Conservation (phyloP, 2,113 vertebrate species). For the Oryctolagus cuniculus region mOryCun1.1 NC_091437.1:26160501-26161000, state of each 20-base stretch:
- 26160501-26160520: slow-evolving; percentile 42
- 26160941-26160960: no score
- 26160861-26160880: no score
- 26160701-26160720: slow-evolving; percentile 33
- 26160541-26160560: slow-evolving; percentile 1
- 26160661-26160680: slow-evolving; percentile 50
- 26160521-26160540: slow-evolving; percentile 44
- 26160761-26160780: no score
- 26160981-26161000: no score
- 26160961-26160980: no score
- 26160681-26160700: slow-evolving; percentile 24
- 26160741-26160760: not conserved
- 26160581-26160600: slow-evolving; percentile 57
- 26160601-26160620: not conserved
- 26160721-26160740: not conserved
- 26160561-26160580: not conserved
- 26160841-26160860: no score
- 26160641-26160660: slow-evolving; percentile 51
- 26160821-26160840: no score
- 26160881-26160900: no score
- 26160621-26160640: not conserved
- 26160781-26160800: no score
- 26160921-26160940: no score
- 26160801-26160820: no score
- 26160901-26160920: no score